These are phyloP conservation scores for Apis mellifera DNA, from an alignment of 1,140 invertebrate species.

Conservation along the genomic window Amel_HAv3.1 CM009943.2:8065001-8065500, in stretches of 20 bases:
- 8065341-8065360: conserved; percentile 17
- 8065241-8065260: conserved; percentile 50
- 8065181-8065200: not conserved
- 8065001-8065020: no score
- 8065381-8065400: conserved; percentile 30
- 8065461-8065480: conserved; percentile 31
- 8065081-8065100: no score
- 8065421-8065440: conserved; percentile 6
- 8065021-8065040: no score
- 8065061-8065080: no score
- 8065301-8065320: conserved; percentile 35
- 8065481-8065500: conserved; percentile 21
- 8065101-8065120: no score
- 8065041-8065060: no score
- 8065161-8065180: not conserved
- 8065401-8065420: conserved; percentile 16
- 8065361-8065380: not conserved
- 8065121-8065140: not conserved
- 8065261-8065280: conserved; percentile 58
- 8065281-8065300: conserved; percentile 52
- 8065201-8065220: no score
- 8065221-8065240: not conserved
- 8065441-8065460: conserved; percentile 4
- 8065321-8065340: conserved; percentile 21
- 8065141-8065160: not conserved